Percentiles rank a stretch among this genome's conserved stretches.
Evolutionary conservation across 2,888 invertebrate genomes (phyloP).

Genomic region (Cosmia trapezina): DNA sequence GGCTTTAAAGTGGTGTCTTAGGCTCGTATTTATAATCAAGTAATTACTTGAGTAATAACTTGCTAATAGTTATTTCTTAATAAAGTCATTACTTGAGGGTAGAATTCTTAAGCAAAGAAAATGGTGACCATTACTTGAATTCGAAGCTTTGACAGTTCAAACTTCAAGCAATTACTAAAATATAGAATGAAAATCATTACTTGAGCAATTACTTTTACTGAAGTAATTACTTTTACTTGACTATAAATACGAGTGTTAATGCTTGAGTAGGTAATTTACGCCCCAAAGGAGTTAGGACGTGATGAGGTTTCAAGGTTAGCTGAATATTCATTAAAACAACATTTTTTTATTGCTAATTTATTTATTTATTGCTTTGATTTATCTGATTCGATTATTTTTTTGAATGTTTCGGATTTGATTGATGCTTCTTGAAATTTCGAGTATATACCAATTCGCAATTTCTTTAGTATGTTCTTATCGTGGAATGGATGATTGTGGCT

Average conservation of each 20-base stretch:
- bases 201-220: too few species aligned
- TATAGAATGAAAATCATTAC: too few species aligned
- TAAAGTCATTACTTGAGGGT: too few species aligned
- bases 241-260: too few species aligned
- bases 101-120: too few species aligned
- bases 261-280: neutral
- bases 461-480: slow-evolving; percentile 78
- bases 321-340: slow-evolving; percentile 2
- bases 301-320: neutral
- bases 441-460: slow-evolving; percentile 71
- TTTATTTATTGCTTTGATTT: neutral
- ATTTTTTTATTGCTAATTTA: neutral
- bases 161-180: too few species aligned
- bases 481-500: slow-evolving; percentile 82
- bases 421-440: slow-evolving; percentile 74
- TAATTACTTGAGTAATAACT: too few species aligned
- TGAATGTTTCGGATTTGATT: slow-evolving; percentile 9
- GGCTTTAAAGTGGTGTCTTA: neutral
- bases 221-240: too few species aligned
- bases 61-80: too few species aligned
- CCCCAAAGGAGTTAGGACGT: neutral
- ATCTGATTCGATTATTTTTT: neutral
- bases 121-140: too few species aligned
- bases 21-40: too few species aligned
- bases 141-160: too few species aligned